These are phyloP conservation scores for Drosophila kuntzei DNA, from an alignment of 2,888 invertebrate genomes.

Conservation along the genomic window DNA sequence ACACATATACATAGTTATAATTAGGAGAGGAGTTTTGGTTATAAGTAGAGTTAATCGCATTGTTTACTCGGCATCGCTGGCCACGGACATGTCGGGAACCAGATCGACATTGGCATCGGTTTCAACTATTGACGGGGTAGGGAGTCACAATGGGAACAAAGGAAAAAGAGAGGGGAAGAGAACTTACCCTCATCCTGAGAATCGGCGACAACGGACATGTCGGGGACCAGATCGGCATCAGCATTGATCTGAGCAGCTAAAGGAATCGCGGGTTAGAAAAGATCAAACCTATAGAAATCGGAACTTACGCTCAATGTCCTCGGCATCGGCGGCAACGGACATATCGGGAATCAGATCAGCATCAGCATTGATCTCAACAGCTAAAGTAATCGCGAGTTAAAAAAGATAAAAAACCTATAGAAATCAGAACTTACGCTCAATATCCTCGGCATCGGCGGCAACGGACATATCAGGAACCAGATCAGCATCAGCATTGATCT, in stretches of 20 bases:
- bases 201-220: conserved; percentile 40
- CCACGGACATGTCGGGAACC: conserved; percentile 63
- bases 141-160: neutral
- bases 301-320: conserved; percentile 32
- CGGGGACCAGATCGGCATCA: conserved; percentile 38
- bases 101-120: conserved; percentile 25
- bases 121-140: conserved; percentile 2
- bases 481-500: conserved; percentile 25
- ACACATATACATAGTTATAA: conserved; percentile 41
- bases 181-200: conserved; percentile 26
- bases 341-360: conserved; percentile 45
- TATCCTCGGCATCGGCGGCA: conserved; percentile 48
- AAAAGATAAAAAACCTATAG: neutral
- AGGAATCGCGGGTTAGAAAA: neutral
- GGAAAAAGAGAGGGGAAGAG: neutral
- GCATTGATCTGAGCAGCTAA: conserved; percentile 7
- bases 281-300: neutral
- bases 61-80: conserved; percentile 54
- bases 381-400: neutral
- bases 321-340: conserved; percentile 52
- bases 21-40: conserved; percentile 21
- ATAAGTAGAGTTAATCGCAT: neutral
- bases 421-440: conserved; percentile 20
- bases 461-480: conserved; percentile 51
- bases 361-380: conserved; percentile 15